These are phyloP conservation scores for Thereva unica DNA, from an alignment of 2,888 invertebrate genomes.

Conservation along the genomic window DNA sequence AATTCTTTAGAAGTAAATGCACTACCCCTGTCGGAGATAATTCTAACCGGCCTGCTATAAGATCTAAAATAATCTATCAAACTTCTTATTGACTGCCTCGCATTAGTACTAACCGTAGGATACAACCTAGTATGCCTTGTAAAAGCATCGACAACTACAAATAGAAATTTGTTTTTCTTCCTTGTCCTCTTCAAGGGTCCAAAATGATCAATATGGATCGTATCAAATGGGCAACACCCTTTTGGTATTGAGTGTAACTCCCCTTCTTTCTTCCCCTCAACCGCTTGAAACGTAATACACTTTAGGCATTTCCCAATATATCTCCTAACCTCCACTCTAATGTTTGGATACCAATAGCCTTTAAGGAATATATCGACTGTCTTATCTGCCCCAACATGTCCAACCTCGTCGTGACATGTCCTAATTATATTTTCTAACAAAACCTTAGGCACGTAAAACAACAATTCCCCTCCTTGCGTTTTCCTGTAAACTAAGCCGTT, in stretches of 20 bases:
- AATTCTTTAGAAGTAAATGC: constrained; percentile 44
- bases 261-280: constrained; percentile 41
- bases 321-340: constrained; percentile 38
- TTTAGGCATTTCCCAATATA: constrained; percentile 34
- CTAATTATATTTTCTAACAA: no score
- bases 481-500: no score
- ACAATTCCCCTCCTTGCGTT: no score
- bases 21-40: constrained; percentile 54
- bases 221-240: constrained; percentile 44
- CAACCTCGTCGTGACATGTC: constrained; percentile 23
- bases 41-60: constrained; percentile 44
- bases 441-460: no score
- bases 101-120: constrained; percentile 47
- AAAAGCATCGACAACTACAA: constrained; percentile 52
- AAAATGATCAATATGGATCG: constrained; percentile 38
- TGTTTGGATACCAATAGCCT: constrained; percentile 49
- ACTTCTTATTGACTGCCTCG: constrained; percentile 45
- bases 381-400: constrained; percentile 49
- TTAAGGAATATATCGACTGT: constrained; percentile 39
- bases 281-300: constrained; percentile 27
- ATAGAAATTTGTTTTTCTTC: constrained; percentile 48
- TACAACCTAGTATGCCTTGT: constrained; percentile 51
- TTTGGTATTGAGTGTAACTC: constrained; percentile 46
- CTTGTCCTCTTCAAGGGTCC: constrained; percentile 38
- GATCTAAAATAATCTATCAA: constrained; percentile 43